phyloP scores from a whole-genome alignment of 2,888 invertebrate genomes.

The Pterobdella sp. region DNA sequence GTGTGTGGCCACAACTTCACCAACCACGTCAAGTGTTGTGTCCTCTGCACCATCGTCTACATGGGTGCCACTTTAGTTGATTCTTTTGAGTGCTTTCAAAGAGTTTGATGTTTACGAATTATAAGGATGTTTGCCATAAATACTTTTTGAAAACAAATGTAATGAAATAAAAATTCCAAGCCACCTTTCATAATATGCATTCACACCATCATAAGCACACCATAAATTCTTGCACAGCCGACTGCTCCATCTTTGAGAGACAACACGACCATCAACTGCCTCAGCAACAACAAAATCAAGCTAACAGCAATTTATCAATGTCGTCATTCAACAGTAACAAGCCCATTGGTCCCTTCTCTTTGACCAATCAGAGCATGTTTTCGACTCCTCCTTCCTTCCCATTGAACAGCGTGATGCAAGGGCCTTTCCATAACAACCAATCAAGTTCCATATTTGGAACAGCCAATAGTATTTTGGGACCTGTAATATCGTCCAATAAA shows the following conservation, averaged over 20 bases:
- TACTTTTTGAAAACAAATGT: no score
- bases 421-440: conserved; percentile 20
- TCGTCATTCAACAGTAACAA: conserved; percentile 13
- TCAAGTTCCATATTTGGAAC: conserved; percentile 14
- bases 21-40: conserved; percentile 21
- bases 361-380: not conserved
- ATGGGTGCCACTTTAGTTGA: not conserved
- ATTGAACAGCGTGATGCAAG: not conserved
- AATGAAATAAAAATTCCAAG: no score
- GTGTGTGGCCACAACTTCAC: conserved; percentile 21
- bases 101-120: no score
- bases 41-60: conserved; percentile 27
- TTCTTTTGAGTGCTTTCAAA: no score
- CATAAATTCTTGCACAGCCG: no score
- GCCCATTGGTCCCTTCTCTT: not conserved
- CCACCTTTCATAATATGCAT: no score
- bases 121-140: no score
- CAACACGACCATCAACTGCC: not conserved
- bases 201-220: no score
- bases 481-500: conserved; percentile 7
- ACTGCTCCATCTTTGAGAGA: conserved; percentile 6
- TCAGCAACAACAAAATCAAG: conserved; percentile 6
- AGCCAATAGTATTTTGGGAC: conserved; percentile 15
- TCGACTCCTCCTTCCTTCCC: conserved; percentile 14
- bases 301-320: not conserved